A percentile compares a stretch with the other conserved stretches of the same genome.
These are phyloP conservation scores for Apostichopus japonicus DNA, from an alignment of 35 echinoderm and acorn worm genomes.

Conservation along the genomic window DNA sequence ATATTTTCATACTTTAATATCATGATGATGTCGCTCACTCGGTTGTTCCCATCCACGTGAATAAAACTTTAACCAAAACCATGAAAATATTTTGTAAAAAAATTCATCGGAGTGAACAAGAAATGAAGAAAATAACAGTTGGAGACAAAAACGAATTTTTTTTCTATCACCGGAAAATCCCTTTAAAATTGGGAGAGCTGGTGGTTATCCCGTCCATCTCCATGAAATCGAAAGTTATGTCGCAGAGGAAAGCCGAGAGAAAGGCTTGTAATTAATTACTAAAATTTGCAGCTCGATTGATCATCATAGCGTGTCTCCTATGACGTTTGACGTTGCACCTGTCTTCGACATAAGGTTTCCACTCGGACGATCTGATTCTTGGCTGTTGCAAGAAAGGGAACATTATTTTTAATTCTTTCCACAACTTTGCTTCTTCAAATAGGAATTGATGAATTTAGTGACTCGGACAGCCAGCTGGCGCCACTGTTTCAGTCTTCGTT, in stretches of 20 bases:
- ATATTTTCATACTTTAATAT: too few species aligned
- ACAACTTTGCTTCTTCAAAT: not conserved
- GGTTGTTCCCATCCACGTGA: too few species aligned
- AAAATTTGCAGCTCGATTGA: not conserved
- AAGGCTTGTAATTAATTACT: not conserved
- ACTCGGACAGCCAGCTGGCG: conserved; percentile 48
- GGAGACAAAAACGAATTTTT: too few species aligned
- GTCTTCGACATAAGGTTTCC: not conserved
- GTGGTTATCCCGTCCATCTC: too few species aligned
- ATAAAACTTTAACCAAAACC: too few species aligned
- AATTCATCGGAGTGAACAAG: too few species aligned
- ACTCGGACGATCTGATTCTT: not conserved
- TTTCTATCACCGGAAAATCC: too few species aligned
- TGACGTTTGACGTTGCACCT: not conserved
- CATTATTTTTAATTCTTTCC: conserved; percentile 39
- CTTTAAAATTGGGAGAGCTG: too few species aligned
- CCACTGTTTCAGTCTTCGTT: conserved; percentile 30
- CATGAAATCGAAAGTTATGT: too few species aligned
- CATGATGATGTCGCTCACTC: too few species aligned
- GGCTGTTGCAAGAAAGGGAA: not conserved
- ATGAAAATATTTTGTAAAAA: too few species aligned
- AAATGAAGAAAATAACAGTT: too few species aligned
- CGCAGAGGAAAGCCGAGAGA: not conserved
- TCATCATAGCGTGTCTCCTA: not conserved
- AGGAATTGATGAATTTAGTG: conserved; percentile 57